These are phyloP conservation scores for Pollenia labialis DNA, from an alignment of 2,888 invertebrate species.

Conservation along the genomic window DNA sequence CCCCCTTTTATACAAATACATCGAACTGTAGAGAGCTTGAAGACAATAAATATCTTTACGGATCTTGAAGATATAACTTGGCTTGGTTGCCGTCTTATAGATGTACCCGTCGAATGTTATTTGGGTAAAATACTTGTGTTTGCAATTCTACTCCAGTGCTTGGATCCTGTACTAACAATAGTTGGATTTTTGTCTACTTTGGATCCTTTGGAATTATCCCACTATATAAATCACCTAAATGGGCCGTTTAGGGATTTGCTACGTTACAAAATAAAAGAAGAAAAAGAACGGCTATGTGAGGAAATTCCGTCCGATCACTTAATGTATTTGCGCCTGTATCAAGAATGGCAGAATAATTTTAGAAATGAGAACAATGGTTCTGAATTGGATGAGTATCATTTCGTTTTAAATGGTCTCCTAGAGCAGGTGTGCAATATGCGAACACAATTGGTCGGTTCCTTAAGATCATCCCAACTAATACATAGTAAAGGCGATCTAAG, in stretches of 20 bases:
- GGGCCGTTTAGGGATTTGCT: constrained; percentile 79
- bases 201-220: constrained; percentile 90
- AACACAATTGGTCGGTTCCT: constrained; percentile 92
- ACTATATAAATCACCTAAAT: constrained; percentile 77
- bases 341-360: constrained; percentile 88
- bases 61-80: constrained; percentile 92
- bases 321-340: constrained; percentile 92
- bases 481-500: constrained; percentile 89
- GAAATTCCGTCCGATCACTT: constrained; percentile 95
- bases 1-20: constrained; percentile 91
- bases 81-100: constrained; percentile 92
- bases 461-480: constrained; percentile 85
- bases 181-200: constrained; percentile 91
- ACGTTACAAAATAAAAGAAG: constrained; percentile 79
- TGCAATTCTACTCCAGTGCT: constrained; percentile 94
- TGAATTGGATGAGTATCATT: constrained; percentile 85
- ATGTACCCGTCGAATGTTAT: constrained; percentile 94
- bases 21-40: constrained; percentile 88
- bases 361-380: constrained; percentile 89
- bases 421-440: constrained; percentile 94
- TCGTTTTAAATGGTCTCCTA: constrained; percentile 92
- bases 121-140: constrained; percentile 95
- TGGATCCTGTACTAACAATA: constrained; percentile 96
- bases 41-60: constrained; percentile 94
- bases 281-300: constrained; percentile 87